Percentiles rank a stretch among this genome's conserved stretches.
Conservation (phyloP, 2,113 vertebrate genomes). For the Antidorcas marsupialis region DNA sequence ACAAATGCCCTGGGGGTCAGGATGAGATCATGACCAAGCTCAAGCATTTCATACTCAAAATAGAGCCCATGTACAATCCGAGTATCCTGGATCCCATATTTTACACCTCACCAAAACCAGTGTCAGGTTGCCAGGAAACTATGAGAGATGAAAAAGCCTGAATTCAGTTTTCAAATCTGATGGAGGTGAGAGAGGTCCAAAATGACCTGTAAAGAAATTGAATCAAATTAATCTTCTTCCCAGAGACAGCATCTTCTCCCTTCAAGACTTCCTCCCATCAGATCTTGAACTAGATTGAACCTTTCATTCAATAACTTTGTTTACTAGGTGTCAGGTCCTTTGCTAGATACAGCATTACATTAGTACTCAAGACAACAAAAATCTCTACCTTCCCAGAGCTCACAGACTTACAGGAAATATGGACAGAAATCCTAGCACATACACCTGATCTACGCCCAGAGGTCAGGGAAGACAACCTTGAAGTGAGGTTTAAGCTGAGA, state of each 20-base stretch:
- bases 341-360: background rate
- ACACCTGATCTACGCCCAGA: background rate
- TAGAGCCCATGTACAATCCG: background rate
- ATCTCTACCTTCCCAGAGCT: background rate
- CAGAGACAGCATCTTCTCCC: background rate
- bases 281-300: background rate
- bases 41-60: background rate
- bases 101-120: background rate
- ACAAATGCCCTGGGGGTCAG: background rate
- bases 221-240: constrained; percentile 6
- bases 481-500: background rate
- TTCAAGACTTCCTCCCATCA: background rate
- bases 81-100: background rate
- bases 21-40: background rate
- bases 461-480: background rate
- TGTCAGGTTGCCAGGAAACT: background rate
- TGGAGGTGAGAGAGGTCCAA: background rate
- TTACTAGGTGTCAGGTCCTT: background rate
- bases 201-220: background rate
- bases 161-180: constrained; percentile 16
- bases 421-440: background rate
- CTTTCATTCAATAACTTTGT: background rate
- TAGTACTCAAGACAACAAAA: background rate
- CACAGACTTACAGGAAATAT: background rate
- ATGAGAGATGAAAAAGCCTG: background rate